Base-by-base conservation (phyloP, 2,113 vertebrate species). In the Sclerurus mexicanus region DNA sequence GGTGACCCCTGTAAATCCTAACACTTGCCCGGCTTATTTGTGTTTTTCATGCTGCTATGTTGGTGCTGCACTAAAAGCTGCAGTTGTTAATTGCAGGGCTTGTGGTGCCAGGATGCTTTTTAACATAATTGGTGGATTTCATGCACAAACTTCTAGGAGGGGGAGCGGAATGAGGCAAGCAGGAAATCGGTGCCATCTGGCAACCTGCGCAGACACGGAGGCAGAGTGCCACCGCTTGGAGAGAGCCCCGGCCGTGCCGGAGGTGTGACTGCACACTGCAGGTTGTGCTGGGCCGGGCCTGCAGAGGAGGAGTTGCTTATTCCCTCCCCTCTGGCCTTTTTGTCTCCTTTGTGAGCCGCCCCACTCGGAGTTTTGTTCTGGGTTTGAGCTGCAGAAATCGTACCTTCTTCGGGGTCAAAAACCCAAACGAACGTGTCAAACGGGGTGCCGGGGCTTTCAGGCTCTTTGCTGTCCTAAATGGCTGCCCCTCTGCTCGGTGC, bases 101-200 rank as follows among this genome's bases (percentile, higher is more conserved):
- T 86, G 81, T n/a, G 79, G 89, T 96, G 88, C 84, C 95, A 97
- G 37, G 88, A 87, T 95, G 92, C 90, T 90, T 96, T 91, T 90
- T 89, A 96, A 92, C 86, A 91, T 93, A 93, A 97, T 97, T 82
- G 96, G 73, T 82, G 67, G 93, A 90, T 97, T 97, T 97, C 86
- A 93, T 90, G 96, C 92, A 85, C 88, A 60, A 78, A 91, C 89
- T 96, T 94, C 83, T 82, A 22, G 44, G 93, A 95, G 92, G 92
- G 93, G 92, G 90, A 95, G 93, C 47, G 74, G 85, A 69, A 92
- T 83, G 90, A 93, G 90, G 77, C 35, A 76, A 49, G 85, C 92
- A 84, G 92, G 93, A 88, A 92, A 94, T 88, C n/a, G 3, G 74
- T 80, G 90, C 90, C 91, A 90, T 97, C 95, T 96, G 96, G 83